Base-by-base conservation (phyloP, 2,888 invertebrate genomes). In the Synanthedon tipuliformis region DNA sequence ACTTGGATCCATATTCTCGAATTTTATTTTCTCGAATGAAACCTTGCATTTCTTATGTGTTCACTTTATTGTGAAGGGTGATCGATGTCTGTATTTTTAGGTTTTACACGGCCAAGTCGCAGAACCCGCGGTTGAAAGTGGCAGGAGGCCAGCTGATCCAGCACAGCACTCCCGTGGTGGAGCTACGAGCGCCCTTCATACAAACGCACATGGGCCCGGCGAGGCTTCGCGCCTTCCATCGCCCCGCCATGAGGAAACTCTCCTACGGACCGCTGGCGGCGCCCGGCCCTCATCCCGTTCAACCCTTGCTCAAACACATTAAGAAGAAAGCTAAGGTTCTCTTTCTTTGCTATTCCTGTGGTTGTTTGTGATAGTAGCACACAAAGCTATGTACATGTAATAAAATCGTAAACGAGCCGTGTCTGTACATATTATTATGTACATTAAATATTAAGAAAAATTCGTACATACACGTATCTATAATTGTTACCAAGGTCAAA, bases 131-230 rank as follows among this genome's bases (percentile, higher is more conserved):
- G 27, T 88, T 95, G 0, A 95, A 95, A 80, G 94, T 96, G 3
- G 95, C 96, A 10, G 96, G 96, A 2, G 96, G 95, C 0, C 96
- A 95, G 77, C 88, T 97, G 3, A 95, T 97, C 55, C 97, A 99
- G 75, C 99, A 99, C 83, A 98, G 99, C 41, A 99, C 97, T 0
- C 99, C 99, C 0, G 97, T 98, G 0, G 96, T 98, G 8, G 99
- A 99, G 75, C 84, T 99, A 3, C 90, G 97, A 27, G 94, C 94
- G 4, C 97, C 98, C 0, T 99, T 99, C 84, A 95, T 99, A 57
- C 99, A 98, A 58, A 97, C 97, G 0, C 94, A 96, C 73, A 94
- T 97, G 93, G 93, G 94, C 0, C 85, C 88, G 3, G 88, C 86
- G 0, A 61, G 84, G 2, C 82, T 99, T 53, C 89, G 99, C 1